Conservation (phyloP, 2,797 vertebrate species). For the Onychomys leucogaster region DNA sequence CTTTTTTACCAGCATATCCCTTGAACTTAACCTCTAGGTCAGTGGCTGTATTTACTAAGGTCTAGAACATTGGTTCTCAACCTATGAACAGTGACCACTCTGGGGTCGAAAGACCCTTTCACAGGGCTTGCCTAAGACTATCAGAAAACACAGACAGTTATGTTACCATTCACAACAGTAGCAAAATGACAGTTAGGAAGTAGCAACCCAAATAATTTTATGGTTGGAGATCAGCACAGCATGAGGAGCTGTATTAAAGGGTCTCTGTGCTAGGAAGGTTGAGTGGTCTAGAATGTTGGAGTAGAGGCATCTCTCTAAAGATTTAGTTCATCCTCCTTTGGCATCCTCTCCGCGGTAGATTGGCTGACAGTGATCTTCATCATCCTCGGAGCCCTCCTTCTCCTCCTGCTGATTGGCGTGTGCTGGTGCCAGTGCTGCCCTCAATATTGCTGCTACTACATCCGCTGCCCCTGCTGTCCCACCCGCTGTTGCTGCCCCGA, state of each 20-base stretch:
- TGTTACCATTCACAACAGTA: not conserved
- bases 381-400: slow-evolving; percentile 91
- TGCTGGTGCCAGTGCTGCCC: slow-evolving; percentile 99
- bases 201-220: not conserved
- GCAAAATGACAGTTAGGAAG: not conserved
- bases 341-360: slow-evolving; percentile 86
- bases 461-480: slow-evolving; percentile 98
- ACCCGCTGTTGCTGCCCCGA: slow-evolving; percentile 96
- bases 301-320: not conserved
- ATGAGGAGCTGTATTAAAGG: not conserved
- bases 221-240: not conserved
- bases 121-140: not conserved
- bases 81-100: too few species aligned
- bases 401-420: slow-evolving; percentile 92
- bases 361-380: slow-evolving; percentile 97
- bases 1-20: not conserved
- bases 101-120: not conserved
- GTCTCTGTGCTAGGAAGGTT: not conserved
- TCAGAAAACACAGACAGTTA: not conserved
- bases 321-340: not conserved
- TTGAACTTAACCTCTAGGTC: slow-evolving; percentile 34
- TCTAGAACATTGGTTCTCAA: not conserved
- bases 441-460: slow-evolving; percentile 96
- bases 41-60: not conserved
- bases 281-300: not conserved